Conservation (phyloP, 2,888 invertebrate species). For the Linhomoeus sp. region DNA sequence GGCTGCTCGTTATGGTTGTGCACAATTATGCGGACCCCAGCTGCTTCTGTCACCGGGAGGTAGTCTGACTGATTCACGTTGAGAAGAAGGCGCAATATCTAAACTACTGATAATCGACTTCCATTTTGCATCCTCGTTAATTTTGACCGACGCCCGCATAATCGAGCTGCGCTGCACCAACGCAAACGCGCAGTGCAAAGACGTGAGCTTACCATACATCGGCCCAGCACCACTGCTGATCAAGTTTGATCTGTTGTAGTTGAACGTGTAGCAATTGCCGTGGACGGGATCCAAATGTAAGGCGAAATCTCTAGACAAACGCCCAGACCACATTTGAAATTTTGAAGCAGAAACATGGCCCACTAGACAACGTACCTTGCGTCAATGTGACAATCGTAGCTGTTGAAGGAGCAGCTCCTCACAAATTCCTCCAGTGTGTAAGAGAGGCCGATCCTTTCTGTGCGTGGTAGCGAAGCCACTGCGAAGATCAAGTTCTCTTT, state of each 20-base stretch:
- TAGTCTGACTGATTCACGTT: constrained; percentile 27
- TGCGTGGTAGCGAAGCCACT: constrained; percentile 21
- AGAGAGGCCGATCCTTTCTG: constrained; percentile 8
- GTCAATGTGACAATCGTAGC: constrained; percentile 19
- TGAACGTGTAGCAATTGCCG: constrained; percentile 28
- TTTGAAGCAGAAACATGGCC: too few relatives aligned
- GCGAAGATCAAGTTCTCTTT: constrained; percentile 25
- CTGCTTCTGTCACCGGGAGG: constrained; percentile 26
- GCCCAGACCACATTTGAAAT: background rate
- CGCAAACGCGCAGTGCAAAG: too few relatives aligned
- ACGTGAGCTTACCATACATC: constrained; percentile 12
- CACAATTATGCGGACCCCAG: constrained; percentile 19
- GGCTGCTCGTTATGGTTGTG: constrained; percentile 20
- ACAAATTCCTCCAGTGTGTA: constrained; percentile 2
- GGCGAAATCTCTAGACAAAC: constrained; percentile 20
- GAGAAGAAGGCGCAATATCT: constrained; percentile 21
- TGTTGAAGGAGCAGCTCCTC: constrained; percentile 24
- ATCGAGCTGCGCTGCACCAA: too few relatives aligned
- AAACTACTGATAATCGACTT: too few relatives aligned
- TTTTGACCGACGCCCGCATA: too few relatives aligned
- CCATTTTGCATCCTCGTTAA: too few relatives aligned
- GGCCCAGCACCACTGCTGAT: constrained; percentile 22
- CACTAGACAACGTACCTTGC: constrained; percentile 6
- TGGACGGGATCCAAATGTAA: constrained; percentile 26
- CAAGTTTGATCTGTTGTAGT: constrained; percentile 23